Percentiles rank a stretch among this genome's conserved stretches.
phyloP scores from a whole-genome alignment of 2,888 invertebrate genomes.

The Neria commutata region DNA sequence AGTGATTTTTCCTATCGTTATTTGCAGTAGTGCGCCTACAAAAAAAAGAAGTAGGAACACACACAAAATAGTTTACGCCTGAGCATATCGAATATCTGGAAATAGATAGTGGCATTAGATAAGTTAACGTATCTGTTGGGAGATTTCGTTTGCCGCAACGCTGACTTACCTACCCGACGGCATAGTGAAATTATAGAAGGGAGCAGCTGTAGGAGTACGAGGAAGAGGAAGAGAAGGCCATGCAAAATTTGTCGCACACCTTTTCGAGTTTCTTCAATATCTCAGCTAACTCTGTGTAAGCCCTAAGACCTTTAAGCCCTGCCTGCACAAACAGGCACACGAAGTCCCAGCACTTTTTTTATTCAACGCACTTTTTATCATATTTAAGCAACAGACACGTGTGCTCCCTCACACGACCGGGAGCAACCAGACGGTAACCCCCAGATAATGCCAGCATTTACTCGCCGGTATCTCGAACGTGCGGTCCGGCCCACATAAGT shows the following conservation, averaged over 20 bases:
- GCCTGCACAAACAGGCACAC: no score
- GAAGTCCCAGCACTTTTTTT: no score
- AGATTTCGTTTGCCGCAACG: constrained; percentile 53
- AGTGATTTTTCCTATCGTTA: constrained; percentile 57
- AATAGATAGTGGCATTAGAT: constrained; percentile 63
- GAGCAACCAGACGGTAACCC: no score
- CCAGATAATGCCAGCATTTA: constrained; percentile 21
- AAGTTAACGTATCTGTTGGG: constrained; percentile 63
- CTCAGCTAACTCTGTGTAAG: neutral
- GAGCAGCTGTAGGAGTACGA: no score
- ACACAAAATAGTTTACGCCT: constrained; percentile 23
- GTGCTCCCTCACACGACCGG: no score
- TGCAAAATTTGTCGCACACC: no score
- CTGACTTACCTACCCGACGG: constrained; percentile 19
- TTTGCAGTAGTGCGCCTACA: constrained; percentile 38
- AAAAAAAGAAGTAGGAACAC: constrained; percentile 22
- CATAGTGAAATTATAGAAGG: no score
- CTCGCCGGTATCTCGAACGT: constrained; percentile 17
- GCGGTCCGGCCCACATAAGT: no score
- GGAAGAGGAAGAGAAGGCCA: no score
- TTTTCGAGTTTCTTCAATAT: no score
- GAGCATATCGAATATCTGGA: constrained; percentile 62
- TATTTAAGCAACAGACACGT: no score
- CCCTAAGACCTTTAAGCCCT: constrained; percentile 11
- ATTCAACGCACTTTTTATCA: no score